Evolutionary conservation across 2,888 invertebrate species (phyloP).

Genomic region (Agrochola circellaris): DNA sequence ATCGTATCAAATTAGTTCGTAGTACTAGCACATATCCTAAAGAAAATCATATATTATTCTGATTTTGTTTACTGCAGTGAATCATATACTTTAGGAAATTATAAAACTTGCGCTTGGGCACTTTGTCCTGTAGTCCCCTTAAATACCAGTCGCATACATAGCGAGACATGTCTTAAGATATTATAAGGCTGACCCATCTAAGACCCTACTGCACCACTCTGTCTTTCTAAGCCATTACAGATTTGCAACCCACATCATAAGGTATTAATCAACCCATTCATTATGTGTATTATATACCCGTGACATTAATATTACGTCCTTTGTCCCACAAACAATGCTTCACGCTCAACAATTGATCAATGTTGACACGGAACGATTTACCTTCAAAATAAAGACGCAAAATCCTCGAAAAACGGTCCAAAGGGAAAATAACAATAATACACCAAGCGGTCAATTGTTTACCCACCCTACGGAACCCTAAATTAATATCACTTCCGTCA

Average conservation of each 20-base stretch:
- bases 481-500: slow-evolving; percentile 87
- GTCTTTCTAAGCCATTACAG: slow-evolving; percentile 35
- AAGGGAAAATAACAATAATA: slow-evolving; percentile 74
- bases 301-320: slow-evolving; percentile 55
- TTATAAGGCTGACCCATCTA: not conserved
- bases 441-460: slow-evolving; percentile 79
- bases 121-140: too few relatives aligned
- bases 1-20: too few relatives aligned
- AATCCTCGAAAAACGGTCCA: slow-evolving; percentile 62
- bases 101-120: too few relatives aligned
- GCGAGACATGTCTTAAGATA: not conserved
- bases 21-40: too few relatives aligned
- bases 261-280: slow-evolving; percentile 56
- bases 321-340: slow-evolving; percentile 61
- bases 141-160: not conserved
- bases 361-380: slow-evolving; percentile 65
- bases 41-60: too few relatives aligned
- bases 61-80: too few relatives aligned
- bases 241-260: slow-evolving; percentile 36
- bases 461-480: slow-evolving; percentile 80
- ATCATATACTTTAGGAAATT: too few relatives aligned
- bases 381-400: slow-evolving; percentile 68
- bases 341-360: slow-evolving; percentile 63
- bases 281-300: slow-evolving; percentile 32
- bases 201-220: not conserved